These are phyloP conservation scores for Cephonodes hylas DNA, from an alignment of 2,888 invertebrate genomes.

Conservation along the genomic window DNA sequence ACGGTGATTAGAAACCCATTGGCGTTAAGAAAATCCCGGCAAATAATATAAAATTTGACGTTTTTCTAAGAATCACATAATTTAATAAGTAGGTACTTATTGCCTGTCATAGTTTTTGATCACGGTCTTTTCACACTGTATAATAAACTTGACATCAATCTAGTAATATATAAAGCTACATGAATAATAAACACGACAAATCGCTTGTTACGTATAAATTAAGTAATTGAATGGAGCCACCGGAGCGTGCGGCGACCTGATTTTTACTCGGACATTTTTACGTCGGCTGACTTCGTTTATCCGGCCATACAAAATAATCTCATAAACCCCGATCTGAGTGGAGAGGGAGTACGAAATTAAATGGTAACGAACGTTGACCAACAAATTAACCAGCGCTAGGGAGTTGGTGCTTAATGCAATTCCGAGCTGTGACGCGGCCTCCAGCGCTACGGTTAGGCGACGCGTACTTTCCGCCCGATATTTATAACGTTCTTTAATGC, in stretches of 20 bases:
- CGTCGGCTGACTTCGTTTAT: constrained; percentile 36
- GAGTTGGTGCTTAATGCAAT: constrained; percentile 49
- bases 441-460: constrained; percentile 14
- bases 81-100: too few relatives aligned
- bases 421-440: constrained; percentile 24
- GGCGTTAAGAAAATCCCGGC: too few relatives aligned
- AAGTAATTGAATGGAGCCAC: not conserved
- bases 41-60: too few relatives aligned
- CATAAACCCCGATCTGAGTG: constrained; percentile 30
- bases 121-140: too few relatives aligned
- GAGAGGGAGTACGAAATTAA: constrained; percentile 44
- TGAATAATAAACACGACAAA: constrained; percentile 6
- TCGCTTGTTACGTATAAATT: constrained; percentile 1
- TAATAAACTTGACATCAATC: not conserved
- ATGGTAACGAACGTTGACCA: constrained; percentile 55
- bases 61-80: too few relatives aligned
- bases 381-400: constrained; percentile 53
- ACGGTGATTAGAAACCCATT: too few relatives aligned
- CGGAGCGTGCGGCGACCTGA: constrained; percentile 22
- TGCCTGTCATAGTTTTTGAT: too few relatives aligned
- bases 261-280: constrained; percentile 34
- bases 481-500: constrained; percentile 1
- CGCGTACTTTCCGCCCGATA: constrained; percentile 16
- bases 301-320: constrained; percentile 26
- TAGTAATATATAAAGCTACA: not conserved